Evolutionary conservation across 2,797 vertebrate genomes (phyloP).

Genomic region (Liparis tanakae): DNA sequence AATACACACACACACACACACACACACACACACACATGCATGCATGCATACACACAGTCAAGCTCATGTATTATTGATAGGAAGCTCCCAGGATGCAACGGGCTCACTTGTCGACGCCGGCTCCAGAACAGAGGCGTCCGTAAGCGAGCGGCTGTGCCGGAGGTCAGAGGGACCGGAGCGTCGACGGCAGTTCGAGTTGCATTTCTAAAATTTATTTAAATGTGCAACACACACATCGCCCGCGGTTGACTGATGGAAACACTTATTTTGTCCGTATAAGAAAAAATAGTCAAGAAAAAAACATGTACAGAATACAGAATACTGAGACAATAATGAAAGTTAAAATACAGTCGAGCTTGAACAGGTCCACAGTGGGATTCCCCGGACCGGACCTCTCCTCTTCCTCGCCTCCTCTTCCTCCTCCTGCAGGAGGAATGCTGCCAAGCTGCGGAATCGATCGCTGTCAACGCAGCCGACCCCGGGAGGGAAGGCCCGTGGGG

Average conservation of each 20-base stretch:
- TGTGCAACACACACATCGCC: not conserved
- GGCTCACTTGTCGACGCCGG: constrained; percentile 9
- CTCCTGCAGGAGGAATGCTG: too few species aligned
- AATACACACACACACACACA: constrained; percentile 17
- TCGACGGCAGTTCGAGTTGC: not conserved
- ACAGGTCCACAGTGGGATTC: constrained; percentile 10
- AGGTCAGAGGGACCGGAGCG: constrained; percentile 1
- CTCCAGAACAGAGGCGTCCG: constrained; percentile 20
- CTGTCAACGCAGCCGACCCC: too few species aligned
- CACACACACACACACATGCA: constrained; percentile 22
- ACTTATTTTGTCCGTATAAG: too few species aligned
- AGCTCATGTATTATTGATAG: constrained; percentile 56
- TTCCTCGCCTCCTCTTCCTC: too few species aligned
- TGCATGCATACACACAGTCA: constrained; percentile 19
- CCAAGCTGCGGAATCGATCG: too few species aligned
- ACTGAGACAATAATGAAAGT: not conserved
- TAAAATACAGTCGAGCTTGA: not conserved
- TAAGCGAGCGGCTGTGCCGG: constrained; percentile 15
- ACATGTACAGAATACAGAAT: not conserved
- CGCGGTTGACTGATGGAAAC: too few species aligned
- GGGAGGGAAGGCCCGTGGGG: too few species aligned
- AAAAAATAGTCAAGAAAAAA: not conserved
- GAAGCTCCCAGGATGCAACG: constrained; percentile 14
- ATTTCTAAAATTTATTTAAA: constrained; percentile 3
- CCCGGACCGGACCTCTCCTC: constrained; percentile 16